Evolutionary conservation across 2,797 vertebrate genomes (phyloP).

Genomic region (Eulemur mongoz): DNA sequence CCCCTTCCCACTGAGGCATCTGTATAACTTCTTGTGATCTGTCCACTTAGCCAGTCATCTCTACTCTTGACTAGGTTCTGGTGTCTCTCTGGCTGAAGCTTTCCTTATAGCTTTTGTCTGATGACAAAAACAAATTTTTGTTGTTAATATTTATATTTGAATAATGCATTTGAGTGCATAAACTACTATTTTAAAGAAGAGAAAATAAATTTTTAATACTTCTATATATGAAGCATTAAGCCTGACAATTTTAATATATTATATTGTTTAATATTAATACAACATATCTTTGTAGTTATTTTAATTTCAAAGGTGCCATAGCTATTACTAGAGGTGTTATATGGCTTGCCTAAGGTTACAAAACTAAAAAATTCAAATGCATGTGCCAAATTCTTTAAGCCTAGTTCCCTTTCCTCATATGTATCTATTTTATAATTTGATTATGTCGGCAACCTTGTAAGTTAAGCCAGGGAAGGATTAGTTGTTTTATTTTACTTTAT

Average conservation of each 20-base stretch:
- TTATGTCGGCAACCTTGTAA: neutral
- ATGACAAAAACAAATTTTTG: neutral
- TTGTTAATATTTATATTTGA: neutral
- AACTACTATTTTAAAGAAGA: neutral
- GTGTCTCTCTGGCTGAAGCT: neutral
- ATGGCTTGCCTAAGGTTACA: neutral
- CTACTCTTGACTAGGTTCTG: neutral
- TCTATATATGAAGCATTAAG: slow-evolving; percentile 1
- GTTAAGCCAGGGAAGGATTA: neutral
- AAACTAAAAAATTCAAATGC: neutral
- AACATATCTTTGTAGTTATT: neutral
- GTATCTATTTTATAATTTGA: slow-evolving; percentile 3
- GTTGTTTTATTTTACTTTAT: neutral
- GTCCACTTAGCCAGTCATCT: slow-evolving; percentile 8
- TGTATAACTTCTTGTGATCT: neutral
- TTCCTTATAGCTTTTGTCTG: neutral
- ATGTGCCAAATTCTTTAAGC: neutral
- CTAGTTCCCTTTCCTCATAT: neutral
- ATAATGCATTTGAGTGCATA: neutral
- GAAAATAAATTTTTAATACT: neutral
- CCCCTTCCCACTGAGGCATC: accelerated
- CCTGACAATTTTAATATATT: neutral
- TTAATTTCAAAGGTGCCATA: slow-evolving; percentile 4
- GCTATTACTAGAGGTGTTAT: neutral
- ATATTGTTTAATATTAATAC: neutral